Evolutionary conservation across 1,140 invertebrate species (phyloP), one percentile per base, ranked within the genome.

Genomic region (Hormaphis cornu): DNA sequence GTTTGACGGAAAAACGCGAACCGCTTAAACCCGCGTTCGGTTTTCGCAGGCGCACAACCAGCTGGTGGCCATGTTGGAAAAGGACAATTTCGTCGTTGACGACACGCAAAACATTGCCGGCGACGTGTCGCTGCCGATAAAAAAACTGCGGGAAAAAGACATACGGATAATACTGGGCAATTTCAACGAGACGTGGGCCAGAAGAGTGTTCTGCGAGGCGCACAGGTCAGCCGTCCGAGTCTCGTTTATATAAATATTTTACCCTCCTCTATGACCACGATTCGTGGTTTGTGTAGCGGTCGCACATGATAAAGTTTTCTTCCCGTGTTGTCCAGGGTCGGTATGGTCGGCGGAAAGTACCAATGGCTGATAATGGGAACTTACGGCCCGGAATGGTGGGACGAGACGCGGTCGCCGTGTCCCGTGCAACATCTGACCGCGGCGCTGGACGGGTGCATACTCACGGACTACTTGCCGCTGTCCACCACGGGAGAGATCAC

Each of bases 301-400:
- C n/a, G n/a, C n/a, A n/a, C n/a, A n/a, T n/a, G n/a, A n/a, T n/a
- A n/a, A n/a, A n/a, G n/a, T n/a, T n/a, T n/a, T n/a, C n/a, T n/a
- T n/a, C n/a, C n/a, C n/a, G n/a, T n/a, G n/a, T n/a, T n/a, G n/a
- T 66, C 28, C 26, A 88, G 86, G 72, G 78, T 87, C 78, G 89
- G 91, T 75, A 83, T 97, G 87, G 95, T 87, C 75, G 95, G 95
- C 0, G 80, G 89, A 4, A 89, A 93, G 71, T 97, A 97, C 81
- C 93, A 97, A 75, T 99, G 97, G 97, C 85, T 98, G 0, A 89
- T 99, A 9, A 89, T 94, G 79, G 94, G 93, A 1, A 93, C 89
- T 33, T 93, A 90, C 76, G 85, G 83, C 69, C 82, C 85, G 30
- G 82, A 87, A 26, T 88, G 89, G 83, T 97, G 93, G 94, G 83